Percentiles rank a stretch among this genome's conserved stretches.
Conservation (phyloP, 2,113 vertebrate genomes). For the Echinops telfairi region DNA sequence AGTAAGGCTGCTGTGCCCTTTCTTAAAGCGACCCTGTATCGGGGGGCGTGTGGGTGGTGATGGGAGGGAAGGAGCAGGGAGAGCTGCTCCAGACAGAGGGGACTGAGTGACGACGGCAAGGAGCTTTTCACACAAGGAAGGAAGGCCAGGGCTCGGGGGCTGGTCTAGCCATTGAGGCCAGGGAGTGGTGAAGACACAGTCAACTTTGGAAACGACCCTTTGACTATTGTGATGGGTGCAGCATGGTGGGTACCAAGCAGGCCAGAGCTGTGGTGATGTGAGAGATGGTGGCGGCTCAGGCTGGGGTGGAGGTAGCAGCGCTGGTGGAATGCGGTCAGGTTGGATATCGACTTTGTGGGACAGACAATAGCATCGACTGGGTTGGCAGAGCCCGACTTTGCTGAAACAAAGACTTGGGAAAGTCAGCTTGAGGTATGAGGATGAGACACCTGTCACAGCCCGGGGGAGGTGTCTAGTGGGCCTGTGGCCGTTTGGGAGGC, state of each 20-base stretch:
- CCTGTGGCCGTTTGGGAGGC: neutral
- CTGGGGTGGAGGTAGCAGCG: neutral
- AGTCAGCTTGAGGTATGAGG: neutral
- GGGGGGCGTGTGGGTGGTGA: neutral
- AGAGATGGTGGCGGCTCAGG: neutral
- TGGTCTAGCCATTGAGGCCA: neutral
- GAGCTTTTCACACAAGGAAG: neutral
- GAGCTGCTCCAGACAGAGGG: neutral
- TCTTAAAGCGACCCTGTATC: neutral
- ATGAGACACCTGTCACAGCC: neutral
- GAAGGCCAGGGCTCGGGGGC: neutral
- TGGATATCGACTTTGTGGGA: neutral
- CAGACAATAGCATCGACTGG: neutral
- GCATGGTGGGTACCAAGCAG: neutral
- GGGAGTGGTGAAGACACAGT: neutral
- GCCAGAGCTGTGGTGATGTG: neutral
- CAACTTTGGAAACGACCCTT: neutral
- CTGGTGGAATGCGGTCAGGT: neutral
- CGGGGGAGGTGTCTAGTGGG: neutral
- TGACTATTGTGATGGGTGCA: neutral
- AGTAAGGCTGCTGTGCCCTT: neutral
- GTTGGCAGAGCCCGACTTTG: neutral
- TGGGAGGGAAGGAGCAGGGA: neutral
- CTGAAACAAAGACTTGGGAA: neutral
- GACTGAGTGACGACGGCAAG: neutral